phyloP scores from a whole-genome alignment of 53 echinoderm and acorn worm species.

The Antedon mediterranea region DNA sequence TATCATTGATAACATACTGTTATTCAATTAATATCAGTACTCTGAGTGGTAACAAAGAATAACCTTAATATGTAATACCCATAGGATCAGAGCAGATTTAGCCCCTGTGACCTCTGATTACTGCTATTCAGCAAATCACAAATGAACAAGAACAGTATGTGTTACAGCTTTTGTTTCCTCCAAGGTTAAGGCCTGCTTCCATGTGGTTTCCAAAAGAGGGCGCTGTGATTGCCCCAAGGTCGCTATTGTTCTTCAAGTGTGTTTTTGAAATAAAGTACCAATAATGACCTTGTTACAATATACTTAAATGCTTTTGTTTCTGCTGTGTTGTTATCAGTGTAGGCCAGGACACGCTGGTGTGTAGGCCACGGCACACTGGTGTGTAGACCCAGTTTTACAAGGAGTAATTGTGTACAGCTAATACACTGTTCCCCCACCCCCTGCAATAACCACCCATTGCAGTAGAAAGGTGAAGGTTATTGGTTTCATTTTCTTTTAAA shows the following conservation, averaged over 20 bases:
- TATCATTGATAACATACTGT: no score
- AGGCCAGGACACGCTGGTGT: not conserved
- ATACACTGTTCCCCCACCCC: no score
- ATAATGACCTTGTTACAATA: not conserved
- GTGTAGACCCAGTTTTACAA: no score
- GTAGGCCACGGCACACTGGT: not conserved
- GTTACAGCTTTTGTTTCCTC: not conserved
- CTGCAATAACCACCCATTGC: no score
- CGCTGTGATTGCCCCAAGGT: not conserved
- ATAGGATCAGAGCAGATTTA: not conserved
- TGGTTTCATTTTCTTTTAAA: no score
- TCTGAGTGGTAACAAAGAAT: no score
- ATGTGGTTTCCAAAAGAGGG: not conserved
- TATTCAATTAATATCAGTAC: no score
- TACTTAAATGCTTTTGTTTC: not conserved
- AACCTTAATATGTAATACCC: not conserved
- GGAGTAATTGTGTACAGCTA: no score
- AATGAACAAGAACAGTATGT: not conserved
- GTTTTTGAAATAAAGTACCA: not conserved
- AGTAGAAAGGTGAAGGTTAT: no score
- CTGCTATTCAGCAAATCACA: no score
- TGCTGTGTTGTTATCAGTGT: not conserved
- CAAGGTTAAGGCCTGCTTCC: not conserved
- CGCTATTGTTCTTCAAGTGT: not conserved
- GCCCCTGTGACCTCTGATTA: no score